Evolutionary conservation across 2,113 vertebrate species (phyloP).

Genomic region (Pelodiscus sinensis): DNA sequence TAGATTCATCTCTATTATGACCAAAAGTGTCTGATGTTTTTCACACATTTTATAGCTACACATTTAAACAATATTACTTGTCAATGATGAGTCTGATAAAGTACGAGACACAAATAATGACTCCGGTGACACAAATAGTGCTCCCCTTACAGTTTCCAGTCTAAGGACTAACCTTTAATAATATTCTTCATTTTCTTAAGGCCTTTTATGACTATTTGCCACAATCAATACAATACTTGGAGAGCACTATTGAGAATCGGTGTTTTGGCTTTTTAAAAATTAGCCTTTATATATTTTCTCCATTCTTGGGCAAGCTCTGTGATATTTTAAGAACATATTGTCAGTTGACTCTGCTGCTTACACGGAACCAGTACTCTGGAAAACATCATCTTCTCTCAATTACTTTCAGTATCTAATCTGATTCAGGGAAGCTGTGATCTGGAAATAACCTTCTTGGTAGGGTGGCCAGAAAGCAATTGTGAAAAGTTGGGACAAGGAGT

Average conservation of each 20-base stretch:
- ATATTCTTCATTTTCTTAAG: background rate
- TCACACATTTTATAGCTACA: background rate
- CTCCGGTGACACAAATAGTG: no score
- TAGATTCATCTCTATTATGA: background rate
- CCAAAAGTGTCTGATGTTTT: fast-evolving
- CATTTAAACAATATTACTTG: background rate
- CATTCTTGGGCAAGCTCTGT: background rate
- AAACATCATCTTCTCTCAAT: background rate
- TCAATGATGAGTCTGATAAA: background rate
- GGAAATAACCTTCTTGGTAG: background rate
- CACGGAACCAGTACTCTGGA: background rate
- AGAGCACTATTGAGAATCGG: background rate
- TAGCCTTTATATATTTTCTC: background rate
- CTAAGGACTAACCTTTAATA: background rate
- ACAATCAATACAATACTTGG: background rate
- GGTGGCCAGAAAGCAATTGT: no score
- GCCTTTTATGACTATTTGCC: background rate
- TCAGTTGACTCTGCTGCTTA: background rate
- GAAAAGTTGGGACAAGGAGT: no score
- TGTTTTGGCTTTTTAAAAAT: background rate
- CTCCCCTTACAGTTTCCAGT: background rate
- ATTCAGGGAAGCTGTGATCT: background rate
- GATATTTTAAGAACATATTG: background rate
- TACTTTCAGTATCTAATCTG: background rate
- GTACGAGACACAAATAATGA: background rate